A percentile compares a stretch with the other conserved stretches of the same genome.
phyloP scores from a whole-genome alignment of 2,797 vertebrate genomes.

The Urophycis tenuis region DNA sequence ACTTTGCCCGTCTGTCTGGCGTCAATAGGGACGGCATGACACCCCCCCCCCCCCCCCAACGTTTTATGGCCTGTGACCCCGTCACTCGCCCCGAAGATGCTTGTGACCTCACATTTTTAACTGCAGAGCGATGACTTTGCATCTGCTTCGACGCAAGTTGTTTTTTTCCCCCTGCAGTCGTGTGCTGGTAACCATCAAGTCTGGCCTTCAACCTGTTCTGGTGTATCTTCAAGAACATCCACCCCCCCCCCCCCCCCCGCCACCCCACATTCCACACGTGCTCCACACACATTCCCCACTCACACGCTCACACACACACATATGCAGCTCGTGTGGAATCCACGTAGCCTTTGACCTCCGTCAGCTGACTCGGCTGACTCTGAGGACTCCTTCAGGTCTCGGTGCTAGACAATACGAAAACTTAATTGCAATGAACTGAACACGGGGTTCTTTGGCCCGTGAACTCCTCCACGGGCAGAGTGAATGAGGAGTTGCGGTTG shows the following conservation, averaged over 20 bases:
- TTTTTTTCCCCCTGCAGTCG: no score
- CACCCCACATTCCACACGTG: conserved; percentile 49
- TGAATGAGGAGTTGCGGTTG: background rate
- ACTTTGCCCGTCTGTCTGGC: no score
- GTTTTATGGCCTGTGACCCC: no score
- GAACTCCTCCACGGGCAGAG: no score
- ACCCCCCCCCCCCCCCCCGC: no score
- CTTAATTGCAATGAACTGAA: no score
- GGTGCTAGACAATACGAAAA: no score
- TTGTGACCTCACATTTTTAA: no score
- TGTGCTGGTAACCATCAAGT: no score
- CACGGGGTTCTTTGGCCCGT: background rate
- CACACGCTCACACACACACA: conserved; percentile 16
- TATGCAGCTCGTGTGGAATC: conserved; percentile 21
- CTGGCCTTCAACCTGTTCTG: conserved; percentile 37
- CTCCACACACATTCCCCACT: conserved; percentile 22
- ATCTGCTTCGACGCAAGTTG: background rate
- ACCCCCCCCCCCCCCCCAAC: conserved; percentile 1
- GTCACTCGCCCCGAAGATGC: no score
- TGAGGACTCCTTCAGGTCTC: background rate
- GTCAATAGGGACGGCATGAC: conserved; percentile 34
- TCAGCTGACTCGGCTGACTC: conserved; percentile 17
- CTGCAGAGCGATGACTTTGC: no score
- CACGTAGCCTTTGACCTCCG: conserved; percentile 39
- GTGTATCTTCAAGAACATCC: conserved; percentile 36